phyloP scores from a whole-genome alignment of 1,140 invertebrate genomes.

The Brachionus plicatilis region DNA sequence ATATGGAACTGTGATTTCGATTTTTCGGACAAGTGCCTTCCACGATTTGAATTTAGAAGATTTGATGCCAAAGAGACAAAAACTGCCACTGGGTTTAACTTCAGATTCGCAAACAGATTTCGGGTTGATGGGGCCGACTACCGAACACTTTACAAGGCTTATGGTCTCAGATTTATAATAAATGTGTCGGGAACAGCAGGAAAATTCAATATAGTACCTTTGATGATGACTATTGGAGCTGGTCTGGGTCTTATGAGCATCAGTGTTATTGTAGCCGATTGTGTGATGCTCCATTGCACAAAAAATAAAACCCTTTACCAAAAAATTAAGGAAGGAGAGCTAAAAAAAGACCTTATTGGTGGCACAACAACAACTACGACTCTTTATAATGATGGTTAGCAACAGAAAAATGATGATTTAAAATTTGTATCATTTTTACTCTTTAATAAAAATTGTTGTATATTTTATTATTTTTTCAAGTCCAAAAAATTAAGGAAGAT shows the following conservation, averaged over 20 bases:
- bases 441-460: no score
- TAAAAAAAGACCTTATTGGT: conserved; percentile 10
- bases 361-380: neutral
- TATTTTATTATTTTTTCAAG: no score
- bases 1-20: conserved; percentile 61
- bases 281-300: conserved; percentile 36
- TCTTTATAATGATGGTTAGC: neutral
- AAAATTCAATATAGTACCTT: conserved; percentile 41
- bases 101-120: conserved; percentile 58
- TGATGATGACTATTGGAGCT: conserved; percentile 43
- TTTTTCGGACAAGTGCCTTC: conserved; percentile 54
- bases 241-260: conserved; percentile 43
- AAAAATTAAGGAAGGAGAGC: conserved; percentile 33
- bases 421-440: no score
- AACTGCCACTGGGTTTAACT: conserved; percentile 58
- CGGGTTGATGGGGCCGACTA: conserved; percentile 48
- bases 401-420: neutral
- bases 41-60: conserved; percentile 57
- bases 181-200: conserved; percentile 41
- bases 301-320: conserved; percentile 36
- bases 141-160: conserved; percentile 53
- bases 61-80: conserved; percentile 49
- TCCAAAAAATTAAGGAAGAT: no score
- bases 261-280: conserved; percentile 36
- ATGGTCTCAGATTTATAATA: conserved; percentile 42